Conservation (phyloP, 2,113 vertebrate genomes). For the Cettia cetti region DNA sequence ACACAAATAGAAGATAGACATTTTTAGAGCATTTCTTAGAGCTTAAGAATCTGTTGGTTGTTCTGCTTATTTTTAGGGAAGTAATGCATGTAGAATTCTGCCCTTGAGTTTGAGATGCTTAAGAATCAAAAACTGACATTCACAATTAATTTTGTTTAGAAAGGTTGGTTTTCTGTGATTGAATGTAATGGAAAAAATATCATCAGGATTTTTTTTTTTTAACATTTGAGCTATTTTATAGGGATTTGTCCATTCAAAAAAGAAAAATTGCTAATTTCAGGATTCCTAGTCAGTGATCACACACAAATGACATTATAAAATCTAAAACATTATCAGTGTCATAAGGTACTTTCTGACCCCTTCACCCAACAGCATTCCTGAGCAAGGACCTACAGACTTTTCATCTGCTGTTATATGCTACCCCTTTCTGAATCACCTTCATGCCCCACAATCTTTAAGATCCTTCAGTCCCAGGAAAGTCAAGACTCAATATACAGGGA, state of each 20-base stretch:
- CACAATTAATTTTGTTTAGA: background rate
- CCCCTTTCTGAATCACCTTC: background rate
- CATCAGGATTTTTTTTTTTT: background rate
- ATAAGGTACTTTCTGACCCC: background rate
- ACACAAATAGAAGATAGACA: constrained; percentile 41
- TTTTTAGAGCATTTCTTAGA: constrained; percentile 39
- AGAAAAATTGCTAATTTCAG: background rate
- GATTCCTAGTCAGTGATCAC: background rate
- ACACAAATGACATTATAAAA: background rate
- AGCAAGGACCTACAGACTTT: background rate
- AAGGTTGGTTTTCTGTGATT: background rate
- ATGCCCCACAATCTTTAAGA: background rate
- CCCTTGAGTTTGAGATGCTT: background rate
- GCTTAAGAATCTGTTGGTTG: background rate
- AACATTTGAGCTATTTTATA: background rate
- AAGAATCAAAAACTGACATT: background rate
- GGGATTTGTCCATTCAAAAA: background rate
- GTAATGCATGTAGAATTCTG: background rate
- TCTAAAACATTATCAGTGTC: background rate
- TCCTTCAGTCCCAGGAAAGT: background rate
- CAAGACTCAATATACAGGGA: background rate
- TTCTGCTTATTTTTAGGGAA: background rate
- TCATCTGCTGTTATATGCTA: background rate
- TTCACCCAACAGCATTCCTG: background rate
- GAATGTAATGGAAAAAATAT: background rate